Base-by-base conservation (phyloP, 2,888 invertebrate species). In the Agrochola circellaris region DNA sequence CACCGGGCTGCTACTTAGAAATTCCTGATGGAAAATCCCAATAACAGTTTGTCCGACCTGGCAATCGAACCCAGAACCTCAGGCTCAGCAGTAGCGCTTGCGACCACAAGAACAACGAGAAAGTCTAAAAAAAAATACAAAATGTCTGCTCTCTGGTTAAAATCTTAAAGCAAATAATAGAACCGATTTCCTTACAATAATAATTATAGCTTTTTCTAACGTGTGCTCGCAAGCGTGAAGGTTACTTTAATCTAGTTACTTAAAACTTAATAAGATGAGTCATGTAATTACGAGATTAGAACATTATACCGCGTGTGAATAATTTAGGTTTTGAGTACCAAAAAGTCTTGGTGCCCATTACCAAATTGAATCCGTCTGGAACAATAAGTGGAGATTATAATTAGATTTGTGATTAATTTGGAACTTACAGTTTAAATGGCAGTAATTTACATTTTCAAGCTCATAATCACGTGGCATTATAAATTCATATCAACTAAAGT, bases 221-320 rank as follows among this genome's bases (percentile, higher is more conserved):
- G 30, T 60, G 30, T 65, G 62, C 70, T 70, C 60, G 61, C 15
- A 64, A 1, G 34, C 78, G 56, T 81, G 78, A 84, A 84, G 84
- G 84, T 78, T 81, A 83, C 34, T 20, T 70, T 51, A 64, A 60
- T n/a, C 30, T 66, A 69, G 73, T 79, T 72, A 79, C 79, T 65
- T 66, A 48, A 73, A 77, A 73, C 23, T 51, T 70, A 11, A 58
- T 69, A 64, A 60, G 75, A 72, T 82, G 84, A 84, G 58, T 84
- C 79, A 84, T 74, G 15, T 75, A 70, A 77, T 73, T 70, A 64
- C 54, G 13, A 73, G 26, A 73, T 78, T 58, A 67, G 48, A 67
- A 72, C 60, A 56, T 38, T 60, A 60, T 30, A 69, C 42, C 42
- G 58, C 83, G 70, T 80, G 60, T 81, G 78, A 81, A 81, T 78